Percentiles rank a stretch among this genome's conserved stretches.
These are phyloP conservation scores for Hoplodrina ambigua DNA, from an alignment of 2,888 invertebrate genomes.

Conservation along the genomic window DNA sequence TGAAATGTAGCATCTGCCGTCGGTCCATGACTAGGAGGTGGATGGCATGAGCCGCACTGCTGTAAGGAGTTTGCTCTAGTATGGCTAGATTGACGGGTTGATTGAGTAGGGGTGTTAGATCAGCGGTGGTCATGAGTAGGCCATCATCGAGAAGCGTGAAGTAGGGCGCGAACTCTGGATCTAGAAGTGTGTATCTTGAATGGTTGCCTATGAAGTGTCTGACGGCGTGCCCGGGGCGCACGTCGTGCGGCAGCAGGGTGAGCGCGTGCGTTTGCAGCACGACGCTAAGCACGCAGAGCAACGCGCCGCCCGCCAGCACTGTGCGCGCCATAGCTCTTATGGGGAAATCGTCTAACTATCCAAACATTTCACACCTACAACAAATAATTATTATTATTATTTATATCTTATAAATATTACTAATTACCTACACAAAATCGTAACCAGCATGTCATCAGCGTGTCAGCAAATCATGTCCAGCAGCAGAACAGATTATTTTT, in stretches of 20 bases:
- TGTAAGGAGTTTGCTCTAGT: slow-evolving; percentile 95
- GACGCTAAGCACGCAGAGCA: slow-evolving; percentile 81
- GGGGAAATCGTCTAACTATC: slow-evolving; percentile 73
- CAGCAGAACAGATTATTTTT: not conserved
- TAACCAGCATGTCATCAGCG: too few relatives aligned
- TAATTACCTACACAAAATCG: not conserved
- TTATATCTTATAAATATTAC: not conserved
- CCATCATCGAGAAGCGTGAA: slow-evolving; percentile 97
- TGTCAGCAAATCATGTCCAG: not conserved
- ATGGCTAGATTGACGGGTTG: slow-evolving; percentile 95
- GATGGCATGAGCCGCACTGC: slow-evolving; percentile 94
- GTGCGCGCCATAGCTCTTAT: slow-evolving; percentile 80
- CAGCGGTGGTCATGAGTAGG: slow-evolving; percentile 97
- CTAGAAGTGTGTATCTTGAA: slow-evolving; percentile 91
- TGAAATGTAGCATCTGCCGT: slow-evolving; percentile 95
- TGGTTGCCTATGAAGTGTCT: slow-evolving; percentile 93
- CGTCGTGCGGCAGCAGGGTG: slow-evolving; percentile 96
- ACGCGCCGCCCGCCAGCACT: slow-evolving; percentile 82
- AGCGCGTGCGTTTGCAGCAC: slow-evolving; percentile 81
- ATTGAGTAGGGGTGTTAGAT: slow-evolving; percentile 95
- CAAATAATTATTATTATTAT: slow-evolving; percentile 28
- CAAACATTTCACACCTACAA: slow-evolving; percentile 85
- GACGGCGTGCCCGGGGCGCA: slow-evolving; percentile 96
- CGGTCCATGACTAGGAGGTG: slow-evolving; percentile 96
- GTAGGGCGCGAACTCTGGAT: slow-evolving; percentile 95